Base-by-base conservation (phyloP, 2,113 vertebrate genomes). In the Cromileptes altivelis region DNA sequence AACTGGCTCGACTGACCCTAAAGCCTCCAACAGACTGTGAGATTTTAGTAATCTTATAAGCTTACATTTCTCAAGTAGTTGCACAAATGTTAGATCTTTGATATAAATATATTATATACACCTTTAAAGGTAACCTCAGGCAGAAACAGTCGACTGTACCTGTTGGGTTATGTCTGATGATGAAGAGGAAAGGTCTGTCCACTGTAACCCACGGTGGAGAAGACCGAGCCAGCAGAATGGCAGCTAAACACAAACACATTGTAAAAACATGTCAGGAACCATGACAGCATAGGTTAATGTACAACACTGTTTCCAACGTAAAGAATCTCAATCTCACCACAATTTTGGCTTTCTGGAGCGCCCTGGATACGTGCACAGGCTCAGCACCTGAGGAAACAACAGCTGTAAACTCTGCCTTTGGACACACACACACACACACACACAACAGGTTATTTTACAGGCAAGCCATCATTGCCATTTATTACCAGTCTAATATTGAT, bases 261-360 rank as follows among this genome's bases (percentile, higher is more conserved):
- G 33, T 67, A 15, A 56, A 75, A 52, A 79, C 30, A 33, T 33
- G 45, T 52, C 17, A 70, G 30, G 52, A 27, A 72, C 13, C 4
- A 14, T 6, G 55, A n/a, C n/a, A 63, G 8, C 14, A 13, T 2
- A 14, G 9, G 2, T 21, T 49, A 47, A 25, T 17, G 57, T 19
- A 12, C 13, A 25, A 57, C 12, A 71, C 4, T 18, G 19, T 30
- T 21, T 25, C 12, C 17, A 55, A 2, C 13, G 55, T 9, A 23
- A 21, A 68, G 15, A 21, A n/a, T 69, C 18, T 45, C 45, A 61
- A n/a, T n/a, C n/a, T 98, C 74, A 99, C 97, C 92, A 97, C 97
- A 7, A 99, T 96, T 94, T 99, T 99, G 85, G 96, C 96, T 94
- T 98, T 99, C 89, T 99, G 98, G 11, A 99, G 92, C 3, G 97